Evolutionary conservation across 2,888 invertebrate genomes (phyloP), one percentile per base, ranked within the genome.

Genomic region (Aphodius granarius): DNA sequence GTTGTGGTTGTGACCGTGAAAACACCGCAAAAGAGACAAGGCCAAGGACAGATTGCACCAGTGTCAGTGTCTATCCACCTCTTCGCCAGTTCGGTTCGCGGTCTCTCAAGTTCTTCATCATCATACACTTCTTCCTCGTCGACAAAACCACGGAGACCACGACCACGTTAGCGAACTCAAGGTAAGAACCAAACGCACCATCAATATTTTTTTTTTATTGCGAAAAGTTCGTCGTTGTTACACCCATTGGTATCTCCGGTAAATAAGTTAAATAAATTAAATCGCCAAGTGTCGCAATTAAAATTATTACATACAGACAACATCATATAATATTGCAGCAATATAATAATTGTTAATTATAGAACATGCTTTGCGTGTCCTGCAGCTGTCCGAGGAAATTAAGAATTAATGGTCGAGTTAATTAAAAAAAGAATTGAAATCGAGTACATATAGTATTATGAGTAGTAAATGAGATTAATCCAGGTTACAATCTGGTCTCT

Each of bases 1-100:
- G 86, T 86, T 84, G 86, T 86, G 85, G 84, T 85, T 83, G 86
- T 86, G 86, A 85, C 86, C 86, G 86, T 84, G 86, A 86, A 86
- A 84, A 85, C 85, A 84, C 83, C 84, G 84, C 80, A 81, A 82
- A 82, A 84, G 84, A 83, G 83, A 83, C 83, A 85, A 85, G 85
- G 85, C 85, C 85, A 86, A 86, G 85, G 85, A 84, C 85, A 82
- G 80, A 74, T 74, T 73, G 76, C 75, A 70, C 76, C 82, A 83
- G 85, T 84, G 85, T 84, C 85, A 85, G 85, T 85, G 85, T 84
- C 84, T 83, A 81, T 79, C 78, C 78, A 73, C 75, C 73, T 66
- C 73, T 73, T 62, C 62, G 66, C 72, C 19, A 63, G 63, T 20
- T 73, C 21, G 18, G 22, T 71, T 71, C 23, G 23, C 43, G 16